Evolutionary conservation across 2,888 invertebrate species (phyloP), one percentile per base, ranked within the genome.

Genomic region (Drosophila neotestacea): DNA sequence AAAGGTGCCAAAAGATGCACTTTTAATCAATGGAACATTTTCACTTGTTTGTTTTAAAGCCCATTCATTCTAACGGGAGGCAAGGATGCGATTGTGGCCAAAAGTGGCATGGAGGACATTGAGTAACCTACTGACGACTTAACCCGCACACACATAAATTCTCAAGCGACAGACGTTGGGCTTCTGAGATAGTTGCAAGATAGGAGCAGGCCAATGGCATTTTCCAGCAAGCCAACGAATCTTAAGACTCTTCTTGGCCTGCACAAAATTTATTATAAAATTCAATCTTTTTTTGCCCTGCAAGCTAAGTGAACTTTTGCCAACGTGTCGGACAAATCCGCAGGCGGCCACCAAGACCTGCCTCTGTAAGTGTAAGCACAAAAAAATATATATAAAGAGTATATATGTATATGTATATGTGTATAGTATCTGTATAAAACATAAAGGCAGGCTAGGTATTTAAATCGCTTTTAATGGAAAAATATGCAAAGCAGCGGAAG

Each of bases 381-480:
- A 71, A 58, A 46, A 55, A 27, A 28, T 30, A 34, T 42, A 46
- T 34, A 59, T 10, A 58, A 46, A 51, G 41, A 28, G 39, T 41
- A 61, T 54, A 58, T 50, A 51, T 50, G 36, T 54, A 58, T 50
- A 51, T 50, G 36, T 32, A 39, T 44, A 22, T 54, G 30, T 52
- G 52, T 59, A 48, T 48, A 34, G 38, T 39, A 39, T 52, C n/a
- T 63, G 41, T 50, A 65, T 34, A 66, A 52, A 66, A 73, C 63
- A 61, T 46, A 80, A 83, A 68, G 61, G 55, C 81, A 58, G 61
- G 62, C 71, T 66, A 84, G 79, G 88, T 84, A 84, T 84, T 84
- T 84, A 84, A 88, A 88, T 84, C 84, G 84, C 65, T 82, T 88
- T 85, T 85, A 85, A 85, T 85, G 89, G 88, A 85, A 85, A 85